Evolutionary conservation across 2,113 vertebrate genomes (phyloP).

Genomic region (Mesocricetus auratus): DNA sequence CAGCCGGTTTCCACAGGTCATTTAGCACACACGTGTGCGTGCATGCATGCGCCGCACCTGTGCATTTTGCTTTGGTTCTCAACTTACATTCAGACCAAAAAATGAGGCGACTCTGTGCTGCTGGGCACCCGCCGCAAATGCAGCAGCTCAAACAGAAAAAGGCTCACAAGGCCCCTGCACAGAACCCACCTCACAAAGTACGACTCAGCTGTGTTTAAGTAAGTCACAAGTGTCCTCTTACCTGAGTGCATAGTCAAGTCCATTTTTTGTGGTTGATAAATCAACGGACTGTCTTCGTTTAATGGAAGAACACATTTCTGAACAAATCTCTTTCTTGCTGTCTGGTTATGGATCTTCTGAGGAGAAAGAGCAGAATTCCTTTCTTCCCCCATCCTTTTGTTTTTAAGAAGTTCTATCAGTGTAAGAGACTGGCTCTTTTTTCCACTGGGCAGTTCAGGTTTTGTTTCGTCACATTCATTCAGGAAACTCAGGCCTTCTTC

Average conservation of each 20-base stretch:
- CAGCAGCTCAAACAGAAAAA: constrained; percentile 79
- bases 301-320: constrained; percentile 92
- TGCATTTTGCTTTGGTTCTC: constrained; percentile 68
- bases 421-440: constrained; percentile 90
- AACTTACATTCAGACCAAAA: constrained; percentile 73
- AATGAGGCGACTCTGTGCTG: constrained; percentile 65
- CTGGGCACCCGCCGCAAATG: constrained; percentile 77
- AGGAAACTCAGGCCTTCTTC: constrained; percentile 88
- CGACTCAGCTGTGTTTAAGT: constrained; percentile 14
- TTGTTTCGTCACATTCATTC: constrained; percentile 89
- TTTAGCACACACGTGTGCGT: constrained; percentile 2
- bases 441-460: constrained; percentile 87
- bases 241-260: constrained; percentile 92
- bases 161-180: constrained; percentile 51
- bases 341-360: constrained; percentile 90
- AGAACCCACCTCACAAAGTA: constrained; percentile 40
- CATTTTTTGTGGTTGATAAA: constrained; percentile 91
- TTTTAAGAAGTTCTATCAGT: constrained; percentile 94
- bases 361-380: constrained; percentile 86
- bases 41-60: not conserved
- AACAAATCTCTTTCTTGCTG: constrained; percentile 91
- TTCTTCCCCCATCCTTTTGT: constrained; percentile 92
- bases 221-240: constrained; percentile 86
- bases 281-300: constrained; percentile 89
- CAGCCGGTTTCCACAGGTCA: constrained; percentile 61